Evolutionary conservation across 2,797 vertebrate genomes (phyloP), one percentile per base, ranked within the genome.

Genomic region (Tenualosa ilisha): DNA sequence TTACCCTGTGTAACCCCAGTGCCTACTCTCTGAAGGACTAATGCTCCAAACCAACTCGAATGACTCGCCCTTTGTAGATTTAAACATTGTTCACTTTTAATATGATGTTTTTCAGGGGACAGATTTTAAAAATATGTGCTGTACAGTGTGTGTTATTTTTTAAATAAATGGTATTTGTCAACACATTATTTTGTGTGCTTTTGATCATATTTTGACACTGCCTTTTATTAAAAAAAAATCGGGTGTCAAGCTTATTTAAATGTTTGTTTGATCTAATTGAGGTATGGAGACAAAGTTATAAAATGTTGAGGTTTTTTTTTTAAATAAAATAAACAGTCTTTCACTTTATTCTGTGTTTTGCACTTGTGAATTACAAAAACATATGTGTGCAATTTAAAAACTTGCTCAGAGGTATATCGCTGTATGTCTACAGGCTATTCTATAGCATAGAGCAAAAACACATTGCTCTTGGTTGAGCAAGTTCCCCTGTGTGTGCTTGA

Each of bases 111-210:
- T 63, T 24, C 59, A 79, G 72, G 72, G 40, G 72, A 79, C 17
- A 3, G 0, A 43, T 79, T 79, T 79, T 79, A 79, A 79, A 22
- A 79, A 17, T 37, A 68, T 79, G 72, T 79, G 26, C 37, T 79
- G 72, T 79, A 79, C 72, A 79, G 72, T 46, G 72, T 79, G 72
- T 72, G 40, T 37, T 72, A 0, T 37, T 72, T 37, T 79, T 40
- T 75, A 46, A 20, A 79, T 79, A 79, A 79, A 79, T 79, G 31
- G 68, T 75, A 12, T 75, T 75, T 65, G 61, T 75, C 20, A 17
- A 79, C 37, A 79, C 1, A 15, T 17, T 54, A 49, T 56, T 56
- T 56, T 20, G 37, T 46, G 72, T 79, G 17, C 40, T 79, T 46
- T 79, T 15, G 40, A 22, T 43, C 40, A 17, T 79, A 20, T 79